Base-by-base conservation (phyloP, 2,113 vertebrate species). In the Elephantulus edwardii region DNA sequence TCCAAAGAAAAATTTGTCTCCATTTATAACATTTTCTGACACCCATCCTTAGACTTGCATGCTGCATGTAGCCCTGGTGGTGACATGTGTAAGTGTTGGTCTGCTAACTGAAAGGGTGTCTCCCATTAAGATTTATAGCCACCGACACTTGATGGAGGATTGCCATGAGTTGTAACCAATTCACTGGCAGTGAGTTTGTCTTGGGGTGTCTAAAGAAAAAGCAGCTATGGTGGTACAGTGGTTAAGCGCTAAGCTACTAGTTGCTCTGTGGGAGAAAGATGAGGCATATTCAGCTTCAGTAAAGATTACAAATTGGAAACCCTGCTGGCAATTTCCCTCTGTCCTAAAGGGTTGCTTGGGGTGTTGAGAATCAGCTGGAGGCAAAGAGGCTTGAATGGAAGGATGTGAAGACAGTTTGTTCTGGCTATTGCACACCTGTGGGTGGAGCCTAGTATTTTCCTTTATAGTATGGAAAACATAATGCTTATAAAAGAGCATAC, bases 1-100 rank as follows among this genome's bases (percentile, higher is more conserved):
- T 81, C 78, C 85, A 90, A 94, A 93, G n/a, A 85, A 42, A 89
- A 92, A 92, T 86, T 64, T 82, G 74, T 72, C 89, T 86, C 86
- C 88, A 92, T 83, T 92, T 94, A 89, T 80, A 85, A 82, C 66
- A 88, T 20, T 54, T 95, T 86, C 79, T 88, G 46, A 68, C 88
- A 83, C 42, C 87, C 71, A 38, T 62, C 64, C 76, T 94, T 72
- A 91, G 46, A 38, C 89, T 75, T 80, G 48, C 14, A 5, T 26
- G 8, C 60, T 80, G 16, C 83, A 81, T 93, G 86, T 60, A 35
- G 35, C 64, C n/a, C 64, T 68, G 35, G 35, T 68, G n/a, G 17
- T 8, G 19, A 6, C 35, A 19, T 4, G 19, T 14, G 35, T 68
- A 68, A 68, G n/a, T 8, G 3, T 35, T 22, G 19, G 19, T 4